Evolutionary conservation across 2,113 vertebrate genomes (phyloP), one percentile per base, ranked within the genome.

Genomic region (Galbula dea): DNA sequence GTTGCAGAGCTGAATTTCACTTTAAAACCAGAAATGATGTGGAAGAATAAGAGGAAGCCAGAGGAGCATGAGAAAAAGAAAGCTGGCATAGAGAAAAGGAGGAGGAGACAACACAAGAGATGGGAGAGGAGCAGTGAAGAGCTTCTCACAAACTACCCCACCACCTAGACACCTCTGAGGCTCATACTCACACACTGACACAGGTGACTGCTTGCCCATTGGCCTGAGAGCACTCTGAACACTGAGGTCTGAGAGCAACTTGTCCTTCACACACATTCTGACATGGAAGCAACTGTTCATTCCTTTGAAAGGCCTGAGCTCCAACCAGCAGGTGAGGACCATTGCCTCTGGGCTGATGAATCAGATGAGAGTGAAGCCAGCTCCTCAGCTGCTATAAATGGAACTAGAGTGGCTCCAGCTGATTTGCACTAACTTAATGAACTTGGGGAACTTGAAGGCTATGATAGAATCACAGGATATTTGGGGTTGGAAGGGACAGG

Each of bases 1-100:
- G 79, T 88, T 77, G 75, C 78, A 86, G 80, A 93, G 88, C 83
- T 82, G 69, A 89, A 83, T 86, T 93, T 54, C 74, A 61, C 83
- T 93, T 95, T 72, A 82, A 94, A 90, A 79, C n/a, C 41, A 34
- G 49, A 57, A 88, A 75, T 84, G 81, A 67, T 68, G 59, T 78
- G 57, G 57, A 90, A 90, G 78, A 76, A 34, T 61, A 61, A 85
- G 69, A 86, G 65, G 83, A 84, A 96, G 75, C 30, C 76, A 73
- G 73, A 81, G 52, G 43, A 89, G 49, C 86, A 17, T 49, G 80
- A 92, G 86, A 54, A 88, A 74, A 88, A 78, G 41, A 75, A 84
- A 75, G 37, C 23, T 83, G 78, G 61, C 27, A 48, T 9, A 57
- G 22, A 22, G 34, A 43, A 55, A 91, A 83, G 32, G 46, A 80